Conservation (phyloP, 2,888 invertebrate genomes). For the Lithophane socia region DNA sequence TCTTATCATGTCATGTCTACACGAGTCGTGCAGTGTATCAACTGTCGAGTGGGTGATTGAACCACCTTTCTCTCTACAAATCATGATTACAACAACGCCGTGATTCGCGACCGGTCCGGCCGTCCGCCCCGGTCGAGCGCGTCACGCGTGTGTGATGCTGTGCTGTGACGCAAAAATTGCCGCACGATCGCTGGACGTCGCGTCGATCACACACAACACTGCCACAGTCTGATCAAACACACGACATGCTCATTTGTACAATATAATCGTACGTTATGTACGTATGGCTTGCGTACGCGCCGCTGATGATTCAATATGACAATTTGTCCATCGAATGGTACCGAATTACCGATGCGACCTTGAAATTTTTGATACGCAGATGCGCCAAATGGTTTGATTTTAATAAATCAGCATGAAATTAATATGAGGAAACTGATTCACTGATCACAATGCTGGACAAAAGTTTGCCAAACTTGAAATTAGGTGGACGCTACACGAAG, state of each 20-base stretch:
- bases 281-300: slow-evolving; percentile 29
- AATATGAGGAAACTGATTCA: slow-evolving; percentile 1
- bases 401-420: slow-evolving; percentile 3
- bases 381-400: slow-evolving; percentile 18
- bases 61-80: slow-evolving; percentile 62
- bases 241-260: background rate
- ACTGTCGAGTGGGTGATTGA: slow-evolving; percentile 40
- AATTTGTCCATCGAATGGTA: slow-evolving; percentile 17
- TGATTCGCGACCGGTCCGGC: slow-evolving; percentile 56
- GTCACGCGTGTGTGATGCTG: slow-evolving; percentile 44
- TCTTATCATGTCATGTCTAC: slow-evolving; percentile 29
- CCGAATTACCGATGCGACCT: slow-evolving; percentile 31
- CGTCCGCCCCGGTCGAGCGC: slow-evolving; percentile 10
- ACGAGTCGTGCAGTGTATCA: slow-evolving; percentile 37
- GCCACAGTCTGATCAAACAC: slow-evolving; percentile 19
- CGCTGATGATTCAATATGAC: slow-evolving; percentile 36
- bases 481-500: background rate
- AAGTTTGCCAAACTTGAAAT: background rate
- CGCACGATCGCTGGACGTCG: slow-evolving; percentile 21
- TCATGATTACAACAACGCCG: slow-evolving; percentile 55
- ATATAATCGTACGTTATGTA: slow-evolving; percentile 12
- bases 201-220: slow-evolving; percentile 33
- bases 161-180: slow-evolving; percentile 60
- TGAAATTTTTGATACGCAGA: slow-evolving; percentile 32
- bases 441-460: background rate